Percentiles rank a stretch among this genome's conserved stretches.
These are phyloP conservation scores for Thripadectes ignobilis DNA, from an alignment of 2,797 vertebrate genomes.

Conservation along the genomic window DNA sequence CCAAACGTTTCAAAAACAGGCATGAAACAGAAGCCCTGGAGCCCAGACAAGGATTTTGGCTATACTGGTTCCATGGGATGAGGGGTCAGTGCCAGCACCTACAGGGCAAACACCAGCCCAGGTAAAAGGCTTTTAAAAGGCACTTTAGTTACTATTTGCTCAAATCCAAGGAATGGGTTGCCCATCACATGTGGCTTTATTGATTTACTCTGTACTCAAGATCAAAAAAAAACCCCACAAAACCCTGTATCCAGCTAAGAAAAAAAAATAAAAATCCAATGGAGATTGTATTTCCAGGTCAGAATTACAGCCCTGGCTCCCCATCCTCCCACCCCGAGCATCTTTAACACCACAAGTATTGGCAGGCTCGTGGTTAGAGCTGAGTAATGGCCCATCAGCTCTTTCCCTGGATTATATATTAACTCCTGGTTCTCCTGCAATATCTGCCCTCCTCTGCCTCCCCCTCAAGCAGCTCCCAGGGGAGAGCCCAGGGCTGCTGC, in stretches of 20 bases:
- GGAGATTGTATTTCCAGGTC: not conserved
- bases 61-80: accelerated
- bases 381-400: not conserved
- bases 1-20: accelerated
- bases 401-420: not conserved
- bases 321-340: accelerated
- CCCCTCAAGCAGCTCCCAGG: not conserved
- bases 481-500: not conserved
- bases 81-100: not conserved
- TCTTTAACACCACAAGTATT: not conserved
- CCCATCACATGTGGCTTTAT: not conserved
- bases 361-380: not conserved
- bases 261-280: not conserved
- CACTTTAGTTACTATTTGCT: not conserved
- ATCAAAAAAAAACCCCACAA: not conserved
- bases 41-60: not conserved
- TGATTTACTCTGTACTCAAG: not conserved
- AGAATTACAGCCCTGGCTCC: slow-evolving; percentile 2
- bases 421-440: not conserved
- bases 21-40: accelerated
- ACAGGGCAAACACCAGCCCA: accelerated
- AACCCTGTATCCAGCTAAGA: not conserved
- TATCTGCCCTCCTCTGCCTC: not conserved
- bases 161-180: not conserved
- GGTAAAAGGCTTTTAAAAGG: not conserved